Conservation (phyloP, 1,140 invertebrate genomes). For the Psix sp. region DNA sequence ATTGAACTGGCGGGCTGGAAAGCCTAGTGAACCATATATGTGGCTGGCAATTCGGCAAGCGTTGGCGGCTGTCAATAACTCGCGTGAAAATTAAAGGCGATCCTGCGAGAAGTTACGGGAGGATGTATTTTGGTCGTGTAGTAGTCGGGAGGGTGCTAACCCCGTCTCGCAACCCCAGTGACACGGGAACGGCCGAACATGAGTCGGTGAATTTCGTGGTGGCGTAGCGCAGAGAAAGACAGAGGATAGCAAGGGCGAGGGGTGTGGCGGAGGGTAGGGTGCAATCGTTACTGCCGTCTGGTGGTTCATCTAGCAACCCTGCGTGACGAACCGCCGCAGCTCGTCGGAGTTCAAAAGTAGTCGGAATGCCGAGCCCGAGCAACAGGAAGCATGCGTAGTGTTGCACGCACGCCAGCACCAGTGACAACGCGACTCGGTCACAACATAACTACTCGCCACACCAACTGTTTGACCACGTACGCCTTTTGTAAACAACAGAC, state of each 20-base stretch:
- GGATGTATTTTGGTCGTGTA: slow-evolving; percentile 66
- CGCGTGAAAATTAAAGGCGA: slow-evolving; percentile 7
- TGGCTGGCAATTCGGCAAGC: no score
- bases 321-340: slow-evolving; percentile 15
- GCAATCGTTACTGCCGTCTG: slow-evolving; percentile 58
- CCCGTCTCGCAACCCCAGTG: slow-evolving; percentile 35
- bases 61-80: neutral
- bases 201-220: neutral
- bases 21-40: no score
- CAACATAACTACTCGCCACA: no score
- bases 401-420: neutral
- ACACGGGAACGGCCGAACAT: slow-evolving; percentile 39
- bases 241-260: slow-evolving; percentile 33
- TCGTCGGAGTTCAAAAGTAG: slow-evolving; percentile 33
- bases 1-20: no score
- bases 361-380: slow-evolving; percentile 12
- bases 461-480: no score
- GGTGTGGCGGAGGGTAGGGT: slow-evolving; percentile 4
- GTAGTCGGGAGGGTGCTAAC: slow-evolving; percentile 56
- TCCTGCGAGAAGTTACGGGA: slow-evolving; percentile 4
- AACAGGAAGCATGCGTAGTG: slow-evolving; percentile 43
- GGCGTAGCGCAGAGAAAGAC: slow-evolving; percentile 14
- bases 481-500: no score
- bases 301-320: slow-evolving; percentile 52
- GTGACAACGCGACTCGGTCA: no score